A percentile compares a stretch with the other conserved stretches of the same genome.
Evolutionary conservation across 2,888 invertebrate genomes (phyloP).

Genomic region (Drosophila pseudotakahashii): DNA sequence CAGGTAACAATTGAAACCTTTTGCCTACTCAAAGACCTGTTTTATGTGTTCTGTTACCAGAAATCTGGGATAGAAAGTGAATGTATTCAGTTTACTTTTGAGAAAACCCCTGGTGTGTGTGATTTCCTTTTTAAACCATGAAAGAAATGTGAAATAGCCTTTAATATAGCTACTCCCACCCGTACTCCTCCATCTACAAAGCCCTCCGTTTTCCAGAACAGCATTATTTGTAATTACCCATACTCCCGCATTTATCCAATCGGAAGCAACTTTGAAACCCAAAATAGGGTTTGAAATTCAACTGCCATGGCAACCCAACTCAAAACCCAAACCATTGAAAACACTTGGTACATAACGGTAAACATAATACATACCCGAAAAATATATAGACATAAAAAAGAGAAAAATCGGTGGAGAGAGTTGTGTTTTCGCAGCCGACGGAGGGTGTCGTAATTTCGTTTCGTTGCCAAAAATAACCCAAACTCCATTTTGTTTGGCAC

Average conservation of each 20-base stretch:
- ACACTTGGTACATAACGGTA: slow-evolving; percentile 42
- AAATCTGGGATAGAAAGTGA: no score
- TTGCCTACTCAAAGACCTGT: no score
- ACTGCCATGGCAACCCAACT: slow-evolving; percentile 63
- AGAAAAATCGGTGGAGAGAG: slow-evolving; percentile 21
- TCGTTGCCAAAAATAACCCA: slow-evolving; percentile 74
- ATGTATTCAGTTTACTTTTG: no score
- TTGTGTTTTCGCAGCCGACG: slow-evolving; percentile 37
- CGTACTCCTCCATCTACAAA: slow-evolving; percentile 30
- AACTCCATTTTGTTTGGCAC: slow-evolving; percentile 71
- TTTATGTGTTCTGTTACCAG: no score
- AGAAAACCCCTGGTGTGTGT: no score
- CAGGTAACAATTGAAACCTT: no score
- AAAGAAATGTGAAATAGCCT: no score
- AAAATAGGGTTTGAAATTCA: slow-evolving; percentile 76
- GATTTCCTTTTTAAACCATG: no score
- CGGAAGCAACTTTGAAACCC: slow-evolving; percentile 82
- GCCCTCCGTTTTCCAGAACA: slow-evolving; percentile 13
- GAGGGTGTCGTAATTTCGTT: slow-evolving; percentile 81
- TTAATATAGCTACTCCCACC: no score
- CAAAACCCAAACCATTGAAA: slow-evolving; percentile 22
- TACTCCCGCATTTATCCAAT: slow-evolving; percentile 79
- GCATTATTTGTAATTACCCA: slow-evolving; percentile 82
- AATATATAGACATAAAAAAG: slow-evolving; percentile 22
- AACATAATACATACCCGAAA: slow-evolving; percentile 22